Percentiles rank a stretch among this genome's conserved stretches.
These are phyloP conservation scores for Porites divaricata DNA, from an alignment of 92 coral and sea anemone species.

Conservation along the genomic window DNA sequence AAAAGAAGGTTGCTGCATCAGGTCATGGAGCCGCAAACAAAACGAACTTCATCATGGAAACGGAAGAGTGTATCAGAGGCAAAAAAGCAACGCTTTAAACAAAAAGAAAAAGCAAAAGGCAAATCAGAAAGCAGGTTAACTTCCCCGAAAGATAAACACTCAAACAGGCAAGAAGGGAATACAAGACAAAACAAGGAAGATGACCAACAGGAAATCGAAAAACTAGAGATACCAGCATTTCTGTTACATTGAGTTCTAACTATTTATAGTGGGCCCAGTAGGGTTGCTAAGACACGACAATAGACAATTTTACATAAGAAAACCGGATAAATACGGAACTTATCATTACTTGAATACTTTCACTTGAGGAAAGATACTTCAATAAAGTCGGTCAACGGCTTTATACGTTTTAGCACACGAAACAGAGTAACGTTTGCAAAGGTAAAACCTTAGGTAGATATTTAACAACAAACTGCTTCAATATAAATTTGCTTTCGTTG, in stretches of 20 bases:
- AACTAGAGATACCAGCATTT: constrained; percentile 35
- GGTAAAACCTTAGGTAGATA: too few species aligned
- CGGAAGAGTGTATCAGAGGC: constrained; percentile 28
- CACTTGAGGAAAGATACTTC: background rate
- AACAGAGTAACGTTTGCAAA: too few species aligned
- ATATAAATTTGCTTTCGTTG: background rate
- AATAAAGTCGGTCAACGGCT: background rate
- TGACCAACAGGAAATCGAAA: background rate
- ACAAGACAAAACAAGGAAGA: background rate
- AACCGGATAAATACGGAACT: constrained; percentile 19
- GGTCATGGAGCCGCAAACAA: constrained; percentile 65
- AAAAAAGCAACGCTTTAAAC: constrained; percentile 24
- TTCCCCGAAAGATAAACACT: constrained; percentile 7
- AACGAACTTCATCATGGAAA: constrained; percentile 28
- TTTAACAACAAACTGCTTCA: background rate
- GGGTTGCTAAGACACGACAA: constrained; percentile 39
- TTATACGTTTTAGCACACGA: background rate
- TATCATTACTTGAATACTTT: background rate
- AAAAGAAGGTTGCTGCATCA: constrained; percentile 87
- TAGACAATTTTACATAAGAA: constrained; percentile 1
- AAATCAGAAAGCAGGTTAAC: constrained; percentile 14
- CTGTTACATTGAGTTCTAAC: constrained; percentile 21
- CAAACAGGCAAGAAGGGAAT: background rate
- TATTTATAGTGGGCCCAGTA: background rate
- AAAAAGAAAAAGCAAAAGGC: background rate